Evolutionary conservation across 2,113 vertebrate species (phyloP).

Genomic region (Cyprinodon tularosa): DNA sequence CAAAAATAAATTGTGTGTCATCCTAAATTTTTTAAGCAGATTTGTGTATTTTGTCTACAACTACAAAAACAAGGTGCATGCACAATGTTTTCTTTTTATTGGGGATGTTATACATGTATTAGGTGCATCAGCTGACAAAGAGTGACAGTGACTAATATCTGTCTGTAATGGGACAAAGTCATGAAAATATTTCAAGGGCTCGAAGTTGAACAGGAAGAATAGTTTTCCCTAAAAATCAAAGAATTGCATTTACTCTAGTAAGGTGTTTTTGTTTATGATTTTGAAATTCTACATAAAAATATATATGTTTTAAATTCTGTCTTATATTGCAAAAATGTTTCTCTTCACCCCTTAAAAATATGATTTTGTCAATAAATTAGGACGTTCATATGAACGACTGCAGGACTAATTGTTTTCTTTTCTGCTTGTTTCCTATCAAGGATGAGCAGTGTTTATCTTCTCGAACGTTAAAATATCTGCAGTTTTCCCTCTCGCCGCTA

Average conservation of each 20-base stretch:
- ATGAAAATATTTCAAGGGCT: conserved; percentile 17
- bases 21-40: conserved; percentile 29
- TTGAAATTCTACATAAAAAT: not conserved
- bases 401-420: conserved; percentile 3
- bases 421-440: conserved; percentile 22
- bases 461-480: not conserved
- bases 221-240: not conserved
- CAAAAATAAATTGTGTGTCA: not conserved
- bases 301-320: not conserved
- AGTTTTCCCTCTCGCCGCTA: conserved; percentile 40
- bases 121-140: conserved; percentile 41
- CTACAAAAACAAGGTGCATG: conserved; percentile 35
- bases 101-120: conserved; percentile 49
- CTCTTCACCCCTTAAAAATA: too few relatives aligned
- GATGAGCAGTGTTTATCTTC: conserved; percentile 19
- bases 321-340: not conserved
- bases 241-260: not conserved
- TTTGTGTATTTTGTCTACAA: conserved; percentile 15
- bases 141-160: conserved; percentile 40
- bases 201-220: not conserved
- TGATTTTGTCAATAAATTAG: not conserved
- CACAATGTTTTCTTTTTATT: conserved; percentile 34
- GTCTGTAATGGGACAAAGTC: conserved; percentile 32
- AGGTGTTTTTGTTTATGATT: not conserved
- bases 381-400: not conserved